Base-by-base conservation (phyloP, 2,888 invertebrate genomes). In the Eilema sororculum region DNA sequence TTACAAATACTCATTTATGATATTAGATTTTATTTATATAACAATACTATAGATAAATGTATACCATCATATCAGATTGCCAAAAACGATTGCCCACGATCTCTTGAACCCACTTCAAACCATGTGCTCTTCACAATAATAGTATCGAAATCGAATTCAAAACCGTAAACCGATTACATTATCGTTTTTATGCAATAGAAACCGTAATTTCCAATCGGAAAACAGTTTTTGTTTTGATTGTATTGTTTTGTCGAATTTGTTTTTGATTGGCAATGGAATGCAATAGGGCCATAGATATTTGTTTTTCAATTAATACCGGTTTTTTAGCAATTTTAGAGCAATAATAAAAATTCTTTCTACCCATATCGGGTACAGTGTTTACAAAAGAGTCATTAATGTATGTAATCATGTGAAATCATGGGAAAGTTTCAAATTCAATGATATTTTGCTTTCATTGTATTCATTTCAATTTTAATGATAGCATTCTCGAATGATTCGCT, bases 131-230 rank as follows among this genome's bases (percentile, higher is more conserved):
- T 16, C 3, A 61, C 33, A 65, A 61, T 56, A 67, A 58, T 28
- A 24, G 20, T 30, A 60, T 67, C 24, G 37, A 56, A 61, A 62
- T 68, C 37, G 25, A 61, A 65, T 71, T 33, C 37, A 60, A 71
- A 71, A 67, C 46, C 63, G 65, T 65, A 61, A 67, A 64, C 41
- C 59, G 59, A 56, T 64, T 41, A 41, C 60, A 57, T 64, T 71
- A 67, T 46, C 25, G 62, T 28, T 67, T 70, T 58, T 62, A 33
- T 56, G n/a, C 67, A 68, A 68, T 68, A 71, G 58, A 71, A 71
- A 68, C 33, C 16, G 68, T 68, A 68, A 71, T 68, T 71, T 65
- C 58, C 61, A 68, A 62, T 65, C 57, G 60, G 61, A 58, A 68
- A 68, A 57, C 41, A 25, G 22, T 59, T 62, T 52, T 25, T 22